Evolutionary conservation across 1,140 invertebrate genomes (phyloP).

Genomic region (Leptinotarsa lineolata): DNA sequence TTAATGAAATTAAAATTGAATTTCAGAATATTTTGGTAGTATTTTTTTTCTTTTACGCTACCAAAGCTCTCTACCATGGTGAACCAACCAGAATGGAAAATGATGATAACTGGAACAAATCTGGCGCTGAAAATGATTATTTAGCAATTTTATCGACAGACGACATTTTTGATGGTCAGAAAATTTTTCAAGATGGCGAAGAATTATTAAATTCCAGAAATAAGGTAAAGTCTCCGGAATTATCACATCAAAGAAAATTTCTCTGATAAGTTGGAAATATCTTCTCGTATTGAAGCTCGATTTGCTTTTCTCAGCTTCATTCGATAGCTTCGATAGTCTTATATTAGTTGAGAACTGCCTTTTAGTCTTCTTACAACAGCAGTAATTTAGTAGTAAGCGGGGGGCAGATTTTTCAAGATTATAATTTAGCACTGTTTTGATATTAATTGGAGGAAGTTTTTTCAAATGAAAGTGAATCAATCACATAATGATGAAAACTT

Average conservation of each 20-base stretch:
- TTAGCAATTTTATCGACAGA: not conserved
- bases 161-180: not conserved
- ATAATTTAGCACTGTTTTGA: too few species aligned
- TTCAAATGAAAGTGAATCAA: too few species aligned
- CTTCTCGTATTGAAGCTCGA: too few species aligned
- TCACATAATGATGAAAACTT: too few species aligned
- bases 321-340: too few species aligned
- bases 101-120: not conserved
- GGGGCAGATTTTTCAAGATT: too few species aligned
- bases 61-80: not conserved
- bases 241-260: not conserved
- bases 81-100: not conserved
- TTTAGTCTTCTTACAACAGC: too few species aligned
- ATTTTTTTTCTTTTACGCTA: not conserved
- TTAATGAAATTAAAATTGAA: not conserved
- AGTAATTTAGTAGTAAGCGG: too few species aligned
- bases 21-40: conserved; percentile 3
- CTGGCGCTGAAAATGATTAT: not conserved
- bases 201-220: not conserved
- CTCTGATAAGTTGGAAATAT: too few species aligned
- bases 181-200: not conserved
- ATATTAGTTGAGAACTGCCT: too few species aligned
- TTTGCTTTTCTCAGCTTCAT: too few species aligned
- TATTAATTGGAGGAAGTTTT: too few species aligned
- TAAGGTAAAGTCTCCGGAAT: not conserved